Conservation (phyloP, 1,140 invertebrate species). For the Aphis gossypii region DNA sequence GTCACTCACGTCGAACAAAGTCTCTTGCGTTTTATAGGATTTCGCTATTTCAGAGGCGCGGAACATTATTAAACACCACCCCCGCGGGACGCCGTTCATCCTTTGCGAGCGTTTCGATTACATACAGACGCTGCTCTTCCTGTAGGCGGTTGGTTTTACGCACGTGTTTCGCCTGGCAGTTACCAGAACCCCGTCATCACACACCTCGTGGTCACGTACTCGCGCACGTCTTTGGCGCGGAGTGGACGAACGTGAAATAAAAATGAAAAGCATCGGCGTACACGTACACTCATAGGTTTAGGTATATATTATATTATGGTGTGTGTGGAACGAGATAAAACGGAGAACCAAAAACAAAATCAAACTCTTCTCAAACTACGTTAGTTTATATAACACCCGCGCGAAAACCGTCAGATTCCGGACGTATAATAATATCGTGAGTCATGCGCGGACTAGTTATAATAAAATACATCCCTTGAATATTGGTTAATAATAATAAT, state of each 20-base stretch:
- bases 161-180: neutral
- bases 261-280: neutral
- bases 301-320: neutral
- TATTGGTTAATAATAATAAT: neutral
- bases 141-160: neutral
- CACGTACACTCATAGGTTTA: neutral
- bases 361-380: neutral
- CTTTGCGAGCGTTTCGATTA: constrained; percentile 29
- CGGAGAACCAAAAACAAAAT: neutral
- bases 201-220: neutral
- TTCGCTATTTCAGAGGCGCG: neutral
- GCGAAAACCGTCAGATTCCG: neutral
- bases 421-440: neutral
- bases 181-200: neutral
- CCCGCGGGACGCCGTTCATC: neutral
- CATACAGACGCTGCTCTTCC: neutral
- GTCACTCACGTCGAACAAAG: neutral
- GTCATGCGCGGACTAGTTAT: too few relatives aligned
- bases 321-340: neutral
- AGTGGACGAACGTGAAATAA: neutral
- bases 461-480: neutral
- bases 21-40: neutral
- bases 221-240: neutral
- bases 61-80: constrained; percentile 6
- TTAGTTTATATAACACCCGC: neutral